phyloP scores from a whole-genome alignment of 2,113 vertebrate species.

The Oenanthe melanoleuca region DNA sequence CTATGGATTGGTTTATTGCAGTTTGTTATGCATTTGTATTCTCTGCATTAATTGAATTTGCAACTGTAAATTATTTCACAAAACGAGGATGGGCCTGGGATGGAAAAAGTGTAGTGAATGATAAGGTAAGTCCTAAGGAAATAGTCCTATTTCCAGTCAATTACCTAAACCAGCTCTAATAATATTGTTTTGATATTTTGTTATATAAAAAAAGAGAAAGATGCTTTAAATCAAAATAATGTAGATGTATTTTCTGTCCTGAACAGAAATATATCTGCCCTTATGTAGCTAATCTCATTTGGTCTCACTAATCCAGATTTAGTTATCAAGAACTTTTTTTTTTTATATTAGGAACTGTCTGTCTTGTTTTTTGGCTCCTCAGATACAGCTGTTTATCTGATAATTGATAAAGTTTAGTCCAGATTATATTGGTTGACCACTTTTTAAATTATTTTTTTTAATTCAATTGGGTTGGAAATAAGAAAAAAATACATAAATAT shows the following conservation, averaged over 20 bases:
- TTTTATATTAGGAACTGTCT: background rate
- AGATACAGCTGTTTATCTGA: background rate
- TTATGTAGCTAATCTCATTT: background rate
- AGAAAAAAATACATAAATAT: background rate
- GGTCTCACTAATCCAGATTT: background rate
- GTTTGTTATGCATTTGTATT: slow-evolving; percentile 99
- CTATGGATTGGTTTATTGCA: slow-evolving; percentile 99
- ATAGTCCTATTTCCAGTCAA: background rate
- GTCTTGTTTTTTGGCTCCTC: background rate
- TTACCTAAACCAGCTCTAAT: background rate
- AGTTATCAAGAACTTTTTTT: background rate
- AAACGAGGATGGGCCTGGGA: slow-evolving; percentile 99
- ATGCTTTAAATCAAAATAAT: background rate
- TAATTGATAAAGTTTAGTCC: background rate
- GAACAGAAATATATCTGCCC: background rate
- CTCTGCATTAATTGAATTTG: slow-evolving; percentile 96
- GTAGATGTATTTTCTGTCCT: background rate
- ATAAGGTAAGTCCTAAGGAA: slow-evolving; percentile 87
- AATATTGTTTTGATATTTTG: background rate
- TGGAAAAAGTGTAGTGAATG: slow-evolving; percentile 94
- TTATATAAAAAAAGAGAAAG: background rate
- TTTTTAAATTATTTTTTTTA: background rate
- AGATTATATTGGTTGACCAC: background rate
- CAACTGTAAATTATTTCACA: slow-evolving; percentile 99
- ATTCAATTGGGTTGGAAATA: background rate